phyloP scores from a whole-genome alignment of 2,797 vertebrate genomes.

The Epinephelus malabaricus region DNA sequence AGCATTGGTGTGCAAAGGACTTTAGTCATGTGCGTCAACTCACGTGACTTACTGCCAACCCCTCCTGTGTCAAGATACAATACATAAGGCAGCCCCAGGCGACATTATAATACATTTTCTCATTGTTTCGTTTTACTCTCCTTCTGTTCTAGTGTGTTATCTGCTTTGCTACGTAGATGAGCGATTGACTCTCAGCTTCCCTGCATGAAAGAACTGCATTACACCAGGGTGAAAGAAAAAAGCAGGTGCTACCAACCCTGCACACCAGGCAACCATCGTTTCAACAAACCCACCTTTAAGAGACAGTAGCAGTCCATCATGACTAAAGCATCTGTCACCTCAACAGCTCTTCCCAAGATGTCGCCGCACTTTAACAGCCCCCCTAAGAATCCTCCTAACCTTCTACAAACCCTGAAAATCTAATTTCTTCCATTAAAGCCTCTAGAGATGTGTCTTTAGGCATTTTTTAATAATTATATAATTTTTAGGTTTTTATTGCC shows the following conservation, averaged over 20 bases:
- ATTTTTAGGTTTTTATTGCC: not conserved
- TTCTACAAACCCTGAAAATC: slow-evolving; percentile 41
- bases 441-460: slow-evolving; percentile 4
- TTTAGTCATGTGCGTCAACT: too few relatives aligned
- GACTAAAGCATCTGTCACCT: slow-evolving; percentile 49
- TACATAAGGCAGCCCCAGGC: too few relatives aligned
- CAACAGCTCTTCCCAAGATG: slow-evolving; percentile 43
- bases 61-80: too few relatives aligned
- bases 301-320: slow-evolving; percentile 46
- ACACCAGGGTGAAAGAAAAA: slow-evolving; percentile 29
- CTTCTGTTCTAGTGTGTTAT: slow-evolving; percentile 8
- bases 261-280: slow-evolving; percentile 46
- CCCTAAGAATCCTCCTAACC: slow-evolving; percentile 30
- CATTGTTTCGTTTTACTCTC: not conserved
- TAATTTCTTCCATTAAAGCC: slow-evolving; percentile 3
- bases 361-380: slow-evolving; percentile 33
- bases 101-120: not conserved
- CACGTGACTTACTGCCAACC: too few relatives aligned
- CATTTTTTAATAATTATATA: not conserved
- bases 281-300: slow-evolving; percentile 42
- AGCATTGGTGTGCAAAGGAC: too few relatives aligned
- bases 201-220: slow-evolving; percentile 31
- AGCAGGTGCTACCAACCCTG: not conserved
- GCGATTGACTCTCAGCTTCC: slow-evolving; percentile 27
- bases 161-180: slow-evolving; percentile 5